These are phyloP conservation scores for Salvator merianae DNA, from an alignment of 2,113 vertebrate genomes.

Conservation along the genomic window DNA sequence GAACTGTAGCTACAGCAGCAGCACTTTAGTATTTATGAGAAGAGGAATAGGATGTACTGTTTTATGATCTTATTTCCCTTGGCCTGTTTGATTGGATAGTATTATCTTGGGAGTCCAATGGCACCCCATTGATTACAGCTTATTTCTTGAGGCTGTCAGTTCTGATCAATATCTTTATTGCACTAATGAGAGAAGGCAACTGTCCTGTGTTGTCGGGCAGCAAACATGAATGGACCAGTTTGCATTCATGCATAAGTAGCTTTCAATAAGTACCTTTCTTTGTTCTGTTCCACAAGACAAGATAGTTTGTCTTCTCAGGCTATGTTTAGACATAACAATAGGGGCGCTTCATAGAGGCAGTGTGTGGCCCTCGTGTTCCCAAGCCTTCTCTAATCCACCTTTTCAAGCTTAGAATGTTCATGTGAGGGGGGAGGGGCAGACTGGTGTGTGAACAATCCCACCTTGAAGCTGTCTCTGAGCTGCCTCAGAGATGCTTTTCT, in stretches of 20 bases:
- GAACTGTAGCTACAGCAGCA: conserved; percentile 38
- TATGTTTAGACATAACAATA: no score
- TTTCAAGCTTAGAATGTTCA: no score
- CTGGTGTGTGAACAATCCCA: no score
- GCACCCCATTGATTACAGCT: conserved; percentile 56
- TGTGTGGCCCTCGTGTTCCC: no score
- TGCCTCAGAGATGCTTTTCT: no score
- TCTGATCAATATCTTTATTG: conserved; percentile 32
- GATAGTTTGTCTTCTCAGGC: neutral
- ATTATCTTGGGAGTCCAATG: conserved; percentile 57
- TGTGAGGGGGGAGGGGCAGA: no score
- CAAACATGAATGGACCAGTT: neutral
- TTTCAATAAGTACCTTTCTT: neutral
- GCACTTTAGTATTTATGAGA: conserved; percentile 56
- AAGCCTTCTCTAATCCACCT: no score
- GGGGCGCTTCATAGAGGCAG: no score
- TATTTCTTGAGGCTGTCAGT: conserved; percentile 19
- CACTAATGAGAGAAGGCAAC: neutral
- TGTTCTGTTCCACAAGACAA: neutral
- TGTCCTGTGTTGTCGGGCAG: conserved; percentile 9
- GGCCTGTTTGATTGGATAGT: conserved; percentile 65
- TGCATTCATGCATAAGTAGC: neutral
- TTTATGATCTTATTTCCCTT: conserved; percentile 57
- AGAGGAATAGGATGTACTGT: conserved; percentile 52
- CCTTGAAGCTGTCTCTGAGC: no score